Base-by-base conservation (phyloP, 2,888 invertebrate species). In the Eledona agricola region DNA sequence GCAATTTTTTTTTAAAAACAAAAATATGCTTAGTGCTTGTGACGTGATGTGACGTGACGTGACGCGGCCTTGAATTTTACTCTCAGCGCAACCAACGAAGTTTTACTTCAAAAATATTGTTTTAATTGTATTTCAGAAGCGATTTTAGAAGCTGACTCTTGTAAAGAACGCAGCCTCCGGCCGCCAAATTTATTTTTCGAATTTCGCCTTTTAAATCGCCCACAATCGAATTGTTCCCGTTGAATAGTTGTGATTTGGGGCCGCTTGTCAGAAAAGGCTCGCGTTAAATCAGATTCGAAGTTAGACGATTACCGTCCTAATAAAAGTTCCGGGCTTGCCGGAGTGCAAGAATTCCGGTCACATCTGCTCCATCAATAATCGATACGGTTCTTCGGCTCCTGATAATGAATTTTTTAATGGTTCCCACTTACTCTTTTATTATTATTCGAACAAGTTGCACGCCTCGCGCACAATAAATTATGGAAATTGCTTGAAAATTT, bases 351-450 rank as follows among this genome's bases (percentile, higher is more conserved):
- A 70, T 69, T 68, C 67, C 57, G 65, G 67, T 67, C 70, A 67
- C 70, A 70, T 67, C 68, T 69, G 67, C 63, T 62, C 60, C 70
- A 65, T 67, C 68, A 63, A 67, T 67, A 70, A 70, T 70, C 68
- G 63, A 69, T 70, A 69, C 55, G 58, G 49, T 25, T 46, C 29
- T 42, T 25, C 7, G 32, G 50, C 52, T 50, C 55, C 50, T 31
- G 45, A 60, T 65, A 65, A 66, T 66, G 66, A 66, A 67, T 67
- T 65, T 66, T 64, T 64, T 63, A 63, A 65, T 62, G 60, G 50
- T 53, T 46, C 38, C 31, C 59, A 57, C 56, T 58, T 57, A 59
- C 58, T 59, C 40, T 43, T 40, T 58, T 51, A 46, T 56, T 42
- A 31, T 49, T 32, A 32, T 32, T 37, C 47, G 32, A 42, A 26